These are phyloP conservation scores for Acrossocheilus fasciatus DNA, from an alignment of 2,797 vertebrate genomes.

Conservation along the genomic window DNA sequence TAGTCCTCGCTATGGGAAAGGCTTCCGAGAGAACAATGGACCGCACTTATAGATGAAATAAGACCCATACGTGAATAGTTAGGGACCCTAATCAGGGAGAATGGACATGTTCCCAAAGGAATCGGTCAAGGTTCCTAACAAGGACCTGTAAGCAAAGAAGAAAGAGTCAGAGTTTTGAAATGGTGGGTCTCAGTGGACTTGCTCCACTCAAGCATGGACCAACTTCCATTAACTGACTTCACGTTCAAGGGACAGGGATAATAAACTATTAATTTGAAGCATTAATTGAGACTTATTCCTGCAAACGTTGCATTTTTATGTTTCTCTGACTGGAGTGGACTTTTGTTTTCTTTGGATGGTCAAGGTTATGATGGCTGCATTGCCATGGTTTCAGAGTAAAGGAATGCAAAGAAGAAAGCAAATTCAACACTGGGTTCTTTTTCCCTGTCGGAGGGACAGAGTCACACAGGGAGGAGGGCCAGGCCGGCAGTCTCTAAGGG, in stretches of 20 bases:
- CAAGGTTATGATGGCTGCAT: slow-evolving; percentile 47
- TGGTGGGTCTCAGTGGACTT: slow-evolving; percentile 46
- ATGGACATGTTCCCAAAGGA: slow-evolving; percentile 56
- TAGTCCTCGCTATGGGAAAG: slow-evolving; percentile 45
- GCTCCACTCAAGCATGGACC: slow-evolving; percentile 43
- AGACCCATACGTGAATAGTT: slow-evolving; percentile 59
- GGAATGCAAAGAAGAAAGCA: slow-evolving; percentile 55
- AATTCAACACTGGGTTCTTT: slow-evolving; percentile 46
- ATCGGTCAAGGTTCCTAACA: slow-evolving; percentile 47
- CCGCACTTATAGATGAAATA: slow-evolving; percentile 57
- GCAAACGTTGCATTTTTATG: slow-evolving; percentile 33
- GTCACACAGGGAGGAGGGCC: slow-evolving; percentile 59
- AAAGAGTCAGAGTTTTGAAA: slow-evolving; percentile 51
- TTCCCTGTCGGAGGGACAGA: slow-evolving; percentile 52
- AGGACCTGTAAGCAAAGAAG: slow-evolving; percentile 50
- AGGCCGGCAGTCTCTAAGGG: slow-evolving; percentile 60
- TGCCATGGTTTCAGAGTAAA: slow-evolving; percentile 53
- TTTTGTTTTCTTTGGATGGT: slow-evolving; percentile 56
- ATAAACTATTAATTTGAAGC: slow-evolving; percentile 55
- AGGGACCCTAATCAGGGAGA: slow-evolving; percentile 61
- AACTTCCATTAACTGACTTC: slow-evolving; percentile 53
- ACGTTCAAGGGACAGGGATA: slow-evolving; percentile 49
- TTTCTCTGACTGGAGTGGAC: slow-evolving; percentile 27
- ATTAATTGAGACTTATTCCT: slow-evolving; percentile 56
- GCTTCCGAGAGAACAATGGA: slow-evolving; percentile 53